phyloP scores from a whole-genome alignment of 1,140 invertebrate genomes.

The Charaxes varanes region DNA sequence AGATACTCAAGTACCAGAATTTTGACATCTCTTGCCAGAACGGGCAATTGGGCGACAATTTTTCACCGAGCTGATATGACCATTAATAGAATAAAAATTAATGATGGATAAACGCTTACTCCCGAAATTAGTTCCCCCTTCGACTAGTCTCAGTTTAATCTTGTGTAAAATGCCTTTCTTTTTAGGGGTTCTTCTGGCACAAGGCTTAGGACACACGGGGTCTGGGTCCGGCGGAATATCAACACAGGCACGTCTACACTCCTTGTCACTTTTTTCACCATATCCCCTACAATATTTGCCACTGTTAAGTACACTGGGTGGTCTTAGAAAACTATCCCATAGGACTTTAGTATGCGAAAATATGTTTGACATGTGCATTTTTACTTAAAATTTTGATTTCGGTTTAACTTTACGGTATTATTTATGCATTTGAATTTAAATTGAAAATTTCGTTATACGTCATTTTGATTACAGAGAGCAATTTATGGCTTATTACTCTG shows the following conservation, averaged over 20 bases:
- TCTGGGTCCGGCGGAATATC: constrained; percentile 39
- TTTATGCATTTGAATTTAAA: constrained; percentile 6
- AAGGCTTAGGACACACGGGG: constrained; percentile 36
- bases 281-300: constrained; percentile 25
- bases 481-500: too few species aligned
- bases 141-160: constrained; percentile 51
- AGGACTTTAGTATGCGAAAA: constrained; percentile 23
- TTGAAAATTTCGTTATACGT: neutral
- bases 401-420: neutral
- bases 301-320: constrained; percentile 17
- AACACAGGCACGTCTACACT: constrained; percentile 40
- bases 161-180: constrained; percentile 48
- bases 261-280: constrained; percentile 32
- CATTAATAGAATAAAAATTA: too few species aligned
- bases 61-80: too few species aligned
- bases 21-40: too few species aligned
- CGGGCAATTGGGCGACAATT: too few species aligned
- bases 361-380: constrained; percentile 24
- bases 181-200: constrained; percentile 33
- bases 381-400: constrained; percentile 1
- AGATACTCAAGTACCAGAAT: too few species aligned
- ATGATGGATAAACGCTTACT: too few species aligned
- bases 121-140: constrained; percentile 63
- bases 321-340: constrained; percentile 20
- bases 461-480: too few species aligned